phyloP scores from a whole-genome alignment of 35 echinoderm and acorn worm species.

The Holothuria glaberrima region DNA sequence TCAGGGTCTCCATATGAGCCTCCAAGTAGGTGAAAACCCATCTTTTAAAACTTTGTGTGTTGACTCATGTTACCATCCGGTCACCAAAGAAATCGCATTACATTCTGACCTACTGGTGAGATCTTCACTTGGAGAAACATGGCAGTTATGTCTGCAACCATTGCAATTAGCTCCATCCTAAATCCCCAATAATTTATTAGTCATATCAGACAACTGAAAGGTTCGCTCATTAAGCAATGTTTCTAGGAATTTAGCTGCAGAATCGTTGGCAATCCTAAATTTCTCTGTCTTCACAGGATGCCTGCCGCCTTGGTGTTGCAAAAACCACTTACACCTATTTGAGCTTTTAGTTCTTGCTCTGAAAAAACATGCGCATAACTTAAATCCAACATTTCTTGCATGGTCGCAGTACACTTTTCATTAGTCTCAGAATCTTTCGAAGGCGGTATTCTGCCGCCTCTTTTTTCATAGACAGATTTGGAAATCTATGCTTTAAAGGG shows the following conservation, averaged over 20 bases:
- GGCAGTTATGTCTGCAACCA: slow-evolving; percentile 67
- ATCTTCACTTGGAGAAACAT: slow-evolving; percentile 76
- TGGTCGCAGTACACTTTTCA: neutral
- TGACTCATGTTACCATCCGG: slow-evolving; percentile 43
- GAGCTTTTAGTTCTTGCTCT: neutral
- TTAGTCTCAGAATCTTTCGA: neutral
- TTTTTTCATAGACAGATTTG: neutral
- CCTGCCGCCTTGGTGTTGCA: too few species aligned
- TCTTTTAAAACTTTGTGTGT: slow-evolving; percentile 38
- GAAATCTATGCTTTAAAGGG: slow-evolving; percentile 5
- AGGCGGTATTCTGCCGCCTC: neutral
- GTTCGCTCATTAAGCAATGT: neutral
- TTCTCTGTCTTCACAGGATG: too few species aligned
- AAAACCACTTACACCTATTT: neutral
- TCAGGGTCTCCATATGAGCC: slow-evolving; percentile 59
- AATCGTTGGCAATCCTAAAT: too few species aligned
- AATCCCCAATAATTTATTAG: slow-evolving; percentile 60
- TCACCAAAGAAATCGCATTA: slow-evolving; percentile 73
- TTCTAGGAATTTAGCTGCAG: too few species aligned
- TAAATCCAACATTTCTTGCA: neutral
- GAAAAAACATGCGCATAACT: neutral
- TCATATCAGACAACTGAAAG: slow-evolving; percentile 57
- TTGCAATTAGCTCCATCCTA: slow-evolving; percentile 28
- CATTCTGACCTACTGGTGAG: slow-evolving; percentile 23
- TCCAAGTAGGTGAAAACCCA: slow-evolving; percentile 72